Percentiles rank a stretch among this genome's conserved stretches.
Conservation (phyloP, 2,113 vertebrate species). For the Gymnogyps californianus region DNA sequence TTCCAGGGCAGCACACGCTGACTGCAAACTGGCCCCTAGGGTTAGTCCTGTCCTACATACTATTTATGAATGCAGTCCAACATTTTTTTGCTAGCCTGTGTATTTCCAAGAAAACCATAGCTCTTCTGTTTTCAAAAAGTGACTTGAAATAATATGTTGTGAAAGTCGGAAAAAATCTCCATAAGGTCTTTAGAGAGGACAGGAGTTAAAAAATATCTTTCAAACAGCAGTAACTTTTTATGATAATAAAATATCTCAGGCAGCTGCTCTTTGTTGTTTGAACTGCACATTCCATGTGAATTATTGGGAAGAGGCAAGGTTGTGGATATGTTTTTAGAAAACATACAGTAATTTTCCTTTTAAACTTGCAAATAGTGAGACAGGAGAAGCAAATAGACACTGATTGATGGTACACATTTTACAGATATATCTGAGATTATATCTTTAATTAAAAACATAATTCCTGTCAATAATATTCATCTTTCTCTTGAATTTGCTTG, state of each 20-base stretch:
- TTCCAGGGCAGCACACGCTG: slow-evolving; percentile 31
- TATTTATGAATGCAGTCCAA: slow-evolving; percentile 28
- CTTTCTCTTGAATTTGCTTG: background rate
- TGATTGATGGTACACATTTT: background rate
- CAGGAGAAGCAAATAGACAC: background rate
- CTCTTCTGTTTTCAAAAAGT: background rate
- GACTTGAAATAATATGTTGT: slow-evolving; percentile 16
- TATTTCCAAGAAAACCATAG: slow-evolving; percentile 9
- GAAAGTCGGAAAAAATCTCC: background rate
- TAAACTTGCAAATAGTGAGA: background rate
- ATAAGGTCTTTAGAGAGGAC: background rate
- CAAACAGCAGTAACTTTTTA: background rate
- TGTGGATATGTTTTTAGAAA: background rate
- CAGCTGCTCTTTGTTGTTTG: background rate
- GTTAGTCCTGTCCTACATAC: slow-evolving; percentile 56
- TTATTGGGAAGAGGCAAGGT: background rate
- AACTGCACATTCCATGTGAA: background rate
- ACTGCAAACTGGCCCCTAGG: slow-evolving; percentile 33
- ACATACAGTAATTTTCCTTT: background rate
- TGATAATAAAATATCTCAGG: background rate
- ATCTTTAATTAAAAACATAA: background rate
- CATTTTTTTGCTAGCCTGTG: slow-evolving; percentile 17
- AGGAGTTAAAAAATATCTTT: background rate
- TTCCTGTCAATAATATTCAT: background rate
- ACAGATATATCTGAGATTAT: background rate